Conservation (phyloP, 2,888 invertebrate genomes). For the Tipula vernalis region DNA sequence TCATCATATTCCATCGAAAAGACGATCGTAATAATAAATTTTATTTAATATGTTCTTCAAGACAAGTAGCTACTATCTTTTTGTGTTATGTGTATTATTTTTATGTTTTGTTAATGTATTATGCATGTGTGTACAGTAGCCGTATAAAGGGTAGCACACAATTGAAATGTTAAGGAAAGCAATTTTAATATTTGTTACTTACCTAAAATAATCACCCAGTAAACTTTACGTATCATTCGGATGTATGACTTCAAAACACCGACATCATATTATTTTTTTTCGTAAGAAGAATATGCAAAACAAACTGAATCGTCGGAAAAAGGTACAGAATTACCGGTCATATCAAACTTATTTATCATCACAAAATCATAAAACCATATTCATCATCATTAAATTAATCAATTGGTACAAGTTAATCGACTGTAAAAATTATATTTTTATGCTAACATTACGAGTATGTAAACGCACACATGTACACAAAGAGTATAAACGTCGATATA, state of each 20-base stretch:
- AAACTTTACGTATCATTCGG: not conserved
- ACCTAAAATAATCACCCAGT: too few species aligned
- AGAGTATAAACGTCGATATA: too few species aligned
- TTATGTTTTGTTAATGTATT: not conserved
- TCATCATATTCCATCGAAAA: not conserved
- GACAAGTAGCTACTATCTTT: not conserved
- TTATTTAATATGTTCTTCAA: not conserved
- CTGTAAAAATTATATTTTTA: not conserved
- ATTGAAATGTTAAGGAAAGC: too few species aligned
- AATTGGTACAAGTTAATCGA: not conserved
- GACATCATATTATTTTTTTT: not conserved
- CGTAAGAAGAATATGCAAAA: not conserved
- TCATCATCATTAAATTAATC: not conserved
- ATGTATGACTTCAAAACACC: not conserved
- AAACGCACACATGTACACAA: too few species aligned
- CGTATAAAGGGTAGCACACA: not conserved
- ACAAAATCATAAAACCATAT: not conserved
- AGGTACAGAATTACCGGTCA: not conserved
- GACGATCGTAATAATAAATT: not conserved
- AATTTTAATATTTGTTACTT: too few species aligned
- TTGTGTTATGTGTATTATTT: not conserved
- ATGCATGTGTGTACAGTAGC: not conserved
- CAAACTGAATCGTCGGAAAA: not conserved
- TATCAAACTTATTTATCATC: not conserved
- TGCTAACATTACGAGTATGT: not conserved